Percentiles rank a stretch among this genome's conserved stretches.
Evolutionary conservation across 2,797 vertebrate species (phyloP).

Genomic region (Gambusia yucatana): DNA sequence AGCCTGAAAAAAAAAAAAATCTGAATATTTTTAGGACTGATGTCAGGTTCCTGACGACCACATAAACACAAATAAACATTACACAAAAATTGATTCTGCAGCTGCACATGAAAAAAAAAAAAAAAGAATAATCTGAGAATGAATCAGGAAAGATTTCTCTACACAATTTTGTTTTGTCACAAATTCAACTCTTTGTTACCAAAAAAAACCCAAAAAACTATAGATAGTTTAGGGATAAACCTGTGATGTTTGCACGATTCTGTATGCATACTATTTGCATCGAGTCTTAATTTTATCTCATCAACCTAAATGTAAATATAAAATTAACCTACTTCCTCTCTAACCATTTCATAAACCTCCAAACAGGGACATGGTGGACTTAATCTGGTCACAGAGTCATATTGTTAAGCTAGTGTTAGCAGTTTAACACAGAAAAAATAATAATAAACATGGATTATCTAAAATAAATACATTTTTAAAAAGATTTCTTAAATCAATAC

Average conservation of each 20-base stretch:
- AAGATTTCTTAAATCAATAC: neutral
- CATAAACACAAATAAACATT: neutral
- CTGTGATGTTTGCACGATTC: neutral
- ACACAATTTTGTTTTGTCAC: neutral
- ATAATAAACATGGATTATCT: neutral
- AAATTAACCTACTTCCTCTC: neutral
- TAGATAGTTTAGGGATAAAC: too few species aligned
- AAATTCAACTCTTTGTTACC: neutral
- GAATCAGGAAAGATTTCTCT: neutral
- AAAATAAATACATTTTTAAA: neutral
- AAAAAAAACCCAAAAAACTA: neutral
- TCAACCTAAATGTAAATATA: neutral
- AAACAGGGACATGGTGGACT: neutral
- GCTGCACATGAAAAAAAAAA: neutral
- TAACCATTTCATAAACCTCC: neutral
- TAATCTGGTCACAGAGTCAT: neutral
- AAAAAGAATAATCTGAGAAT: neutral
- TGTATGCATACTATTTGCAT: neutral
- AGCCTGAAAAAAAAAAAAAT: neutral
- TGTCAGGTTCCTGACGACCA: neutral
- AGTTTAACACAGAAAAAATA: neutral
- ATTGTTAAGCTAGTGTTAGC: neutral
- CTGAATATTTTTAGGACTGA: neutral
- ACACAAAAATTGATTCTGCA: neutral
- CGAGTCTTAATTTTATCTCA: neutral